A percentile compares a stretch with the other conserved stretches of the same genome.
Conservation (phyloP, 2,113 vertebrate species). For the Catharus bicknelli region DNA sequence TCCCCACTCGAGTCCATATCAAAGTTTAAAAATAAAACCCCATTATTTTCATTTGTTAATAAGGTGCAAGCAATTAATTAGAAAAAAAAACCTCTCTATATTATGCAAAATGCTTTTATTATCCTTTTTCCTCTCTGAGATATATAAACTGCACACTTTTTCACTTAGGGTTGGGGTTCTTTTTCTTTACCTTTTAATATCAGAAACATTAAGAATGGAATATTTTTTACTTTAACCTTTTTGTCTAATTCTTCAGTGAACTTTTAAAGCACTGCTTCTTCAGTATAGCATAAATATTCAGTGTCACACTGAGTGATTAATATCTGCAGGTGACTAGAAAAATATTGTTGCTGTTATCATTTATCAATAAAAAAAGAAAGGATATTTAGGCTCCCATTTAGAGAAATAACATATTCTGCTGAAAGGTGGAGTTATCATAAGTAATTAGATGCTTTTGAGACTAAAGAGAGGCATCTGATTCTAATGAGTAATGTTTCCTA, state of each 20-base stretch:
- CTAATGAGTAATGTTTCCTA: not conserved
- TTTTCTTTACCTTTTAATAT: not conserved
- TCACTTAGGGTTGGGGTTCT: accelerated
- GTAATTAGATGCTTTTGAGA: not conserved
- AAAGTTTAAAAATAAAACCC: not conserved
- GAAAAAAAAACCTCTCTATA: not conserved
- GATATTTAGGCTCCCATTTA: not conserved
- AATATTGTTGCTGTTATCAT: not conserved
- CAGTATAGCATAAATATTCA: not conserved
- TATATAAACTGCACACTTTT: not conserved
- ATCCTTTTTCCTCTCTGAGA: not conserved
- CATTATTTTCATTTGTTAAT: not conserved
- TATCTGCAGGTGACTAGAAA: not conserved
- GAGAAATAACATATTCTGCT: not conserved
- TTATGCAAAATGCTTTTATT: not conserved
- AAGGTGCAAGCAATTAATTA: not conserved
- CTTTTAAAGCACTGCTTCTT: not conserved
- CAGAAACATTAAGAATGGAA: not conserved
- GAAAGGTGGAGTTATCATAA: not conserved
- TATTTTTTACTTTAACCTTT: not conserved
- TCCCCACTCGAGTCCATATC: not conserved
- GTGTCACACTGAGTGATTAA: not conserved
- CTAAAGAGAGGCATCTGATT: not conserved
- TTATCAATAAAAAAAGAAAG: not conserved
- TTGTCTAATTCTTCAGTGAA: not conserved